Evolutionary conservation across 2,797 vertebrate species (phyloP).

Genomic region (Margarornis squamiger): DNA sequence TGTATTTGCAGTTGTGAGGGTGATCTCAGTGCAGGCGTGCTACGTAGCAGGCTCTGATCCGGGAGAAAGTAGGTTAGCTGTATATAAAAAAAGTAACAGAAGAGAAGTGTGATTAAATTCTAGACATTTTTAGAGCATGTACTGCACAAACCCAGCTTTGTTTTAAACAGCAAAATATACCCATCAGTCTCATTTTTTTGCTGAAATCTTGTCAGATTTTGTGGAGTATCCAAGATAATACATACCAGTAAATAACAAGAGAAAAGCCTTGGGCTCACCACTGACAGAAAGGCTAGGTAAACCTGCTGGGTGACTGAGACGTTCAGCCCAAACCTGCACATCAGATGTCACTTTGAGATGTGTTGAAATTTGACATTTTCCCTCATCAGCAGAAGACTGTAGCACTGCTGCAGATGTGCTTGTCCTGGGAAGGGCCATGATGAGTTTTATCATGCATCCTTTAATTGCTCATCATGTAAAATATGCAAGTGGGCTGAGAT

Average conservation of each 20-base stretch:
- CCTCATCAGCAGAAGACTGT: neutral
- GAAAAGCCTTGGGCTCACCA: neutral
- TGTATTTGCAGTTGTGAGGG: neutral
- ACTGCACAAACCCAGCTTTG: neutral
- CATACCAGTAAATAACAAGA: neutral
- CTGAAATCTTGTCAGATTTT: neutral
- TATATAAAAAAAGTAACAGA: neutral
- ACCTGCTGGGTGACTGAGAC: neutral
- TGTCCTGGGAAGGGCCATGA: neutral
- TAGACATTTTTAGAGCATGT: neutral
- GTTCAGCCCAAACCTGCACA: neutral
- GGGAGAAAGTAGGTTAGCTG: slow-evolving; percentile 18
- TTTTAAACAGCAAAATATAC: neutral
- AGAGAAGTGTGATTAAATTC: neutral
- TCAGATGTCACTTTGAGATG: neutral
- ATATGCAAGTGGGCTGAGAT: neutral
- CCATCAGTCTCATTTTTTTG: neutral
- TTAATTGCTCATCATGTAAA: neutral
- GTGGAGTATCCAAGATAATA: neutral
- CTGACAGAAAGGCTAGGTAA: neutral
- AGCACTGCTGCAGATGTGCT: neutral
- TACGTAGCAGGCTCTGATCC: neutral
- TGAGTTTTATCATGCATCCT: neutral
- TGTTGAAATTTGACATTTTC: neutral
- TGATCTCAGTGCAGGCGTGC: neutral